phyloP scores from a whole-genome alignment of 2,113 vertebrate species.

The Alosa alosa region DNA sequence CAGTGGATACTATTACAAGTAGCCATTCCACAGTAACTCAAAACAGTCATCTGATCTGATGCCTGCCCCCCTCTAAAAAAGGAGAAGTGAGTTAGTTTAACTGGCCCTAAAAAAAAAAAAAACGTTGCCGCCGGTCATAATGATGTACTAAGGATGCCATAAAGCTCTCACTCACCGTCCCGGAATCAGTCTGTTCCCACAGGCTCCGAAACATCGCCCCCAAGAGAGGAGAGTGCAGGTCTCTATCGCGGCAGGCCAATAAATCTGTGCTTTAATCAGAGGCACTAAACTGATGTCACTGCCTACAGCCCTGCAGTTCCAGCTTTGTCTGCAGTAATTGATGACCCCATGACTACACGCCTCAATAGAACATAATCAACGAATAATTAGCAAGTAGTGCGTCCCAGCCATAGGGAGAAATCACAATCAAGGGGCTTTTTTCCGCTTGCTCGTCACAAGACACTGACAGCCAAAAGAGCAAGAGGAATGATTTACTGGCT shows the following conservation, averaged over 20 bases:
- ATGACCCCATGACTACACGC: slow-evolving; percentile 21
- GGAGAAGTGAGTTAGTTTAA: slow-evolving; percentile 39
- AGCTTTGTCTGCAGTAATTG: slow-evolving; percentile 12
- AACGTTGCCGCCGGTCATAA: slow-evolving; percentile 25
- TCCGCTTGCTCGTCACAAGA: not conserved
- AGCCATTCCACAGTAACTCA: not conserved
- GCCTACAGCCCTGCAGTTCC: not conserved
- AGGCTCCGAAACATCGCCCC: not conserved
- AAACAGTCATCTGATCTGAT: not conserved
- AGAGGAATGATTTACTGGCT: slow-evolving; percentile 30
- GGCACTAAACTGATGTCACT: slow-evolving; percentile 27
- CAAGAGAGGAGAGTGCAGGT: not conserved
- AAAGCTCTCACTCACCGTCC: slow-evolving; percentile 20
- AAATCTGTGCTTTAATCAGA: not conserved
- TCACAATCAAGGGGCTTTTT: not conserved
- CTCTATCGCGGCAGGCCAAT: not conserved
- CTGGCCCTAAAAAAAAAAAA: slow-evolving; percentile 19
- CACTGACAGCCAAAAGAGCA: slow-evolving; percentile 36
- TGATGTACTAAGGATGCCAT: slow-evolving; percentile 29
- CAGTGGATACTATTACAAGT: not conserved
- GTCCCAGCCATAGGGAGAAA: not conserved
- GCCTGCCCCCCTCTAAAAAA: slow-evolving; percentile 13
- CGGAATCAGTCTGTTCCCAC: slow-evolving; percentile 28
- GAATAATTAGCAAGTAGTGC: not conserved
- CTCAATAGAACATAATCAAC: slow-evolving; percentile 1